Evolutionary conservation across 2,113 vertebrate genomes (phyloP).

Genomic region (Oncorhynchus tshawytscha): DNA sequence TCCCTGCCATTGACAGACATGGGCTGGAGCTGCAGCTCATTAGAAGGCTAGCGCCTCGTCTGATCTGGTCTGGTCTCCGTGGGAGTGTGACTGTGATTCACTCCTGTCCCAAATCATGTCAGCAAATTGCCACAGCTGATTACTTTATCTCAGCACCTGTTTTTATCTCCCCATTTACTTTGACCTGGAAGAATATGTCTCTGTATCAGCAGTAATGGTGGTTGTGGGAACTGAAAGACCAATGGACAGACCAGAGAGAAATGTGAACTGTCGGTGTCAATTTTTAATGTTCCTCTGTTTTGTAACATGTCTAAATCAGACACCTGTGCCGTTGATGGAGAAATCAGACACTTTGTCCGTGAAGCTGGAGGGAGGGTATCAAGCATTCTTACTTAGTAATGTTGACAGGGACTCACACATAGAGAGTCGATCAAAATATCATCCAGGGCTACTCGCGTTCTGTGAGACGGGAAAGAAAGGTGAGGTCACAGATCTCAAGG

Average conservation of each 20-base stretch:
- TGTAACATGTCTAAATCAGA: conserved; percentile 18
- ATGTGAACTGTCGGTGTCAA: neutral
- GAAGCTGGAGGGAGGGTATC: conserved; percentile 46
- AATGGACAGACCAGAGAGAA: neutral
- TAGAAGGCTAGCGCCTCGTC: conserved; percentile 12
- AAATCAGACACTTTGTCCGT: conserved; percentile 34
- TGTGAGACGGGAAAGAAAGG: neutral
- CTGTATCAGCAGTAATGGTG: neutral
- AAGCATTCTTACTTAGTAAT: conserved; percentile 42
- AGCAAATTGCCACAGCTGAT: conserved; percentile 35
- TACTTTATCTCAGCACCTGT: conserved; percentile 13
- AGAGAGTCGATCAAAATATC: conserved; percentile 34
- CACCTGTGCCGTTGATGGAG: neutral
- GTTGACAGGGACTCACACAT: conserved; percentile 31
- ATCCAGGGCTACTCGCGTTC: neutral
- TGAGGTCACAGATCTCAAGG: neutral
- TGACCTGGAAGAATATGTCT: too few species aligned
- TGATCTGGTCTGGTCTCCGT: conserved; percentile 1
- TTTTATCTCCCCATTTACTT: too few species aligned
- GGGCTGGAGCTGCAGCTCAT: conserved; percentile 47
- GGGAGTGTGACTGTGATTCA: conserved; percentile 9
- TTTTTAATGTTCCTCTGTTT: neutral
- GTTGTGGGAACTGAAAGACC: neutral
- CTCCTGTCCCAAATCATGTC: conserved; percentile 37
- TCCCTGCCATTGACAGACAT: conserved; percentile 23